Evolutionary conservation across 2,113 vertebrate species (phyloP), one percentile per base, ranked within the genome.

Genomic region (Triplophysa siluroides): DNA sequence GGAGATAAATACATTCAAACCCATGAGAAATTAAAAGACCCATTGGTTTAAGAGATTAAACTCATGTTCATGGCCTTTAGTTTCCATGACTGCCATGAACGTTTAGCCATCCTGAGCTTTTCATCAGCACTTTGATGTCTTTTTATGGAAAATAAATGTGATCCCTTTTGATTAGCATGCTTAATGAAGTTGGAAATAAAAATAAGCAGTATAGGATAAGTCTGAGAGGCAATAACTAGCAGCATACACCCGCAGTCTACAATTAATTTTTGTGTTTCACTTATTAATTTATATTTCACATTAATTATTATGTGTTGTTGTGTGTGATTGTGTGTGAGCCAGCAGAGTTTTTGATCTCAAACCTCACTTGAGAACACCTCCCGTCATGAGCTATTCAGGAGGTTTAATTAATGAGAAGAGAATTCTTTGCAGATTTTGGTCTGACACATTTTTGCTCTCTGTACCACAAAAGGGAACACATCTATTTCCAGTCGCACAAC

Each of bases 351-450:
- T n/a, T 67, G 38, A 67, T 67, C 38, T 45, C 9, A 1, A 66
- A n/a, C 8, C 63, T 41, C 63, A 66, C 33, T n/a, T 2, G 41
- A 45, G 16, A 13, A 74, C n/a, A 69, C 13, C 64, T 68, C 38
- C 19, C 50, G 23, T 19, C 65, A 45, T 67, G n/a, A 56, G 7
- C 54, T 43, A 47, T 61, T 76, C 68, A 72, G 29, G 41, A 24
- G 50, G 38, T 14, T 60, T 82, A 78, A 78, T 82, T 78, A 73
- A 58, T 29, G 54, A 78, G 56, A 23, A 65, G 66, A 64, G 45
- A 74, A 33, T 60, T 74, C 63, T 41, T 61, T 47, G 60, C 61
- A 78, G 52, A 45, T 67, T 67, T 67, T 45, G 5, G 50, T 61
- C 62, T 61, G 26, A 74, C 26, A 74, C 62, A 73, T 78, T 77